Conservation (phyloP, 2,888 invertebrate genomes). For the Ormyrus rosae region DNA sequence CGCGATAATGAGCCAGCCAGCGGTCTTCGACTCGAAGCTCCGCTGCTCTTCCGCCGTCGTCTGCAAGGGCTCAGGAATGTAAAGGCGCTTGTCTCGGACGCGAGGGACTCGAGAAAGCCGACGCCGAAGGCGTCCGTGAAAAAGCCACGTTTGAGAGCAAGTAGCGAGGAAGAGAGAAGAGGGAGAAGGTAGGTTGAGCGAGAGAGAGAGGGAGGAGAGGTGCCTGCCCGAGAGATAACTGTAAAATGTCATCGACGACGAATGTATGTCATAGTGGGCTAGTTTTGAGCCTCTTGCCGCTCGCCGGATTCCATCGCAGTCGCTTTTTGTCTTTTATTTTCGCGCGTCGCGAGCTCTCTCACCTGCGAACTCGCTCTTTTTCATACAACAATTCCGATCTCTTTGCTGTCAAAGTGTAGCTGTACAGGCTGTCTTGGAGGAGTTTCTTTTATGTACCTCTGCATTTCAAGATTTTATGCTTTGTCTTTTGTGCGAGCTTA, state of each 20-base stretch:
- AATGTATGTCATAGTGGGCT: constrained; percentile 69
- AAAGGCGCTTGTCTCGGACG: constrained; percentile 8
- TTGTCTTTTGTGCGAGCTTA: neutral
- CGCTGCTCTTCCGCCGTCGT: neutral
- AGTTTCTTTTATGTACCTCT: neutral
- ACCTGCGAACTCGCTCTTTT: neutral
- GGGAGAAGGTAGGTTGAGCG: neutral
- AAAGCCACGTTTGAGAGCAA: constrained; percentile 13
- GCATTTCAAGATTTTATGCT: neutral
- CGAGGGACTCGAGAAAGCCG: neutral
- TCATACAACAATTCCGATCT: neutral
- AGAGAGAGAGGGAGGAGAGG: constrained; percentile 19
- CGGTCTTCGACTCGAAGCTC: neutral
- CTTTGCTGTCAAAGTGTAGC: neutral
- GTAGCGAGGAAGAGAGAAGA: neutral
- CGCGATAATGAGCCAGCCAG: constrained; percentile 29
- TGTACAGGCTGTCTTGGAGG: neutral
- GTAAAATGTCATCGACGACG: constrained; percentile 73
- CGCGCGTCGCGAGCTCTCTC: neutral
- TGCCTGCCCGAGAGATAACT: constrained; percentile 71
- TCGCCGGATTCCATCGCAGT: constrained; percentile 37
- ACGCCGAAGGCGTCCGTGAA: neutral
- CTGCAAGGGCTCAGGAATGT: constrained; percentile 9
- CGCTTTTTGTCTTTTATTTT: constrained; percentile 9
- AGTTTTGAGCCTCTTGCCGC: constrained; percentile 40